phyloP scores from a whole-genome alignment of 2,797 vertebrate genomes.

The Rhinophrynus dorsalis region DNA sequence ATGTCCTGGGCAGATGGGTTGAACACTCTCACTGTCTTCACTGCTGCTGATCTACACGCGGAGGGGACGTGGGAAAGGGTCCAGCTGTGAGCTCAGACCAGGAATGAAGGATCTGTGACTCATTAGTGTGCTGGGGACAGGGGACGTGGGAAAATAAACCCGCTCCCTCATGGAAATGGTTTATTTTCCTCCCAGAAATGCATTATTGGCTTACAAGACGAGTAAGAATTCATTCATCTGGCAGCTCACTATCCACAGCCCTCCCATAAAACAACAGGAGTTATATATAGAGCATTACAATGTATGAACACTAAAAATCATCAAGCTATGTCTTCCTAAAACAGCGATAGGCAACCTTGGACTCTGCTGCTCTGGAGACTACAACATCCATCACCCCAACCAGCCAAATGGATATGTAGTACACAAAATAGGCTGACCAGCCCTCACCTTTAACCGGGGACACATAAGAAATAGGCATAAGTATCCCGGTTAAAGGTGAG shows the following conservation, averaged over 20 bases:
- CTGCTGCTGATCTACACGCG: slow-evolving; percentile 8
- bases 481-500: too few relatives aligned
- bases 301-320: neutral
- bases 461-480: too few relatives aligned
- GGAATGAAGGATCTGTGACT: slow-evolving; percentile 43
- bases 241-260: slow-evolving; percentile 14
- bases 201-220: slow-evolving; percentile 13
- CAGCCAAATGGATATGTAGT: too few relatives aligned
- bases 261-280: slow-evolving; percentile 12
- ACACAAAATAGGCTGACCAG: too few relatives aligned
- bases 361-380: too few relatives aligned
- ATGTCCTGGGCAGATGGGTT: neutral
- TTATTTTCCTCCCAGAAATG: slow-evolving; percentile 23
- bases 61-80: slow-evolving; percentile 33
- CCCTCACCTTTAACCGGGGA: too few relatives aligned
- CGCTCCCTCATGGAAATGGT: slow-evolving; percentile 9
- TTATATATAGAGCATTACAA: neutral
- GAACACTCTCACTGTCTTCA: neutral
- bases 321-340: neutral
- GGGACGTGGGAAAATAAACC: slow-evolving; percentile 54
- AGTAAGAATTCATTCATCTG: slow-evolving; percentile 24
- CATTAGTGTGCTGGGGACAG: slow-evolving; percentile 44
- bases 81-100: slow-evolving; percentile 17
- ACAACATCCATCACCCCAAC: too few relatives aligned
- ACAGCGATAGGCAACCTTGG: neutral